These are phyloP conservation scores for Endotricha flammealis DNA, from an alignment of 2,888 invertebrate genomes.

Conservation along the genomic window DNA sequence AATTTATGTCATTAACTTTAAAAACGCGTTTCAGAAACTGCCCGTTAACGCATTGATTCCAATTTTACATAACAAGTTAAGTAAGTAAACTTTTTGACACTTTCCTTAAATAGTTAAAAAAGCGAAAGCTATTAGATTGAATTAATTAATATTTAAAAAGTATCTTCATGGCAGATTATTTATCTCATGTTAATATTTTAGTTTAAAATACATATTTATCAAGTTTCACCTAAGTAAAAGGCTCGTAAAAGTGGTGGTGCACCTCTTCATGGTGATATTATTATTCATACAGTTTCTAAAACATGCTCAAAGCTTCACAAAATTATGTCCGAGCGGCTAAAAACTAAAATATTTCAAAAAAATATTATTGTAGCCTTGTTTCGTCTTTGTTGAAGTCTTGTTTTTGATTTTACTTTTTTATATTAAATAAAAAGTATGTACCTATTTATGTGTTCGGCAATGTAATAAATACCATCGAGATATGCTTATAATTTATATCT, in stretches of 20 bases:
- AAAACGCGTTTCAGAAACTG: too few species aligned
- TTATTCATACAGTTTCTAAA: neutral
- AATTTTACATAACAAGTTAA: neutral
- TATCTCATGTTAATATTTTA: conserved; percentile 7
- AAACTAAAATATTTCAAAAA: too few species aligned
- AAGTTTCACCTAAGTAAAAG: conserved; percentile 16
- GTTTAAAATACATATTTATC: conserved; percentile 13
- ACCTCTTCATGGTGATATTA: neutral
- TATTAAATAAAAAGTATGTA: too few species aligned
- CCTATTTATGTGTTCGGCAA: too few species aligned
- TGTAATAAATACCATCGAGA: too few species aligned
- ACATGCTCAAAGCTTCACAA: too few species aligned
- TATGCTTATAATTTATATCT: too few species aligned
- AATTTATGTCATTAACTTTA: too few species aligned
- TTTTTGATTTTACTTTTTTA: too few species aligned
- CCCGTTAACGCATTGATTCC: neutral
- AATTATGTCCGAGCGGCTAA: too few species aligned
- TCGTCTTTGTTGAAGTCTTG: too few species aligned
- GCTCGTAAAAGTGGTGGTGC: conserved; percentile 3
- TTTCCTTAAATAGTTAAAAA: conserved; percentile 10
- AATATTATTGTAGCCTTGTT: too few species aligned
- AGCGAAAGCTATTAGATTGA: conserved; percentile 12
- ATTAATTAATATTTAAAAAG: conserved; percentile 1
- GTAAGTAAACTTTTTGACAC: neutral
- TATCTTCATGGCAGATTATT: conserved; percentile 2